These are phyloP conservation scores for Cosmorhoe ocellata DNA, from an alignment of 2,888 invertebrate species.

Conservation along the genomic window DNA sequence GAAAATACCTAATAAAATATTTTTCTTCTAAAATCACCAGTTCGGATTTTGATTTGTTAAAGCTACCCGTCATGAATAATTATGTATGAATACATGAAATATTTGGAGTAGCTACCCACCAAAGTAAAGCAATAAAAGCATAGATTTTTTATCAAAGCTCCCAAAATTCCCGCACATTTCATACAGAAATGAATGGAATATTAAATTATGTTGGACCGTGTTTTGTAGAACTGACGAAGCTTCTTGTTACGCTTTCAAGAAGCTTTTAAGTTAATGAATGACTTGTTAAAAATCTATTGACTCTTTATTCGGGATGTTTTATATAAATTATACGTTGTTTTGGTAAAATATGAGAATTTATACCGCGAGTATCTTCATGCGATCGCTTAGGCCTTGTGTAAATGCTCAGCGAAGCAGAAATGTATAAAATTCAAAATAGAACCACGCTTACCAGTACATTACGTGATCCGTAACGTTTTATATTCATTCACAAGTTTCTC, in stretches of 20 bases:
- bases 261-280: constrained; percentile 81
- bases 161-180: constrained; percentile 67
- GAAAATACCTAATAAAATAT: no score
- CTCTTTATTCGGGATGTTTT: constrained; percentile 56
- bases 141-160: constrained; percentile 57
- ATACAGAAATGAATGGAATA: constrained; percentile 79
- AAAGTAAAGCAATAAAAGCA: constrained; percentile 45
- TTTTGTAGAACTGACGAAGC: constrained; percentile 78
- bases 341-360: constrained; percentile 35
- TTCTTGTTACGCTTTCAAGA: constrained; percentile 78
- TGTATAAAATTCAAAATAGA: background rate
- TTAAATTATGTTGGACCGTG: constrained; percentile 78
- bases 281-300: constrained; percentile 76
- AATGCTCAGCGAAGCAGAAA: background rate
- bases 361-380: background rate
- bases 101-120: constrained; percentile 29
- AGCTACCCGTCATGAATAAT: constrained; percentile 21
- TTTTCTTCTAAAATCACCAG: no score
- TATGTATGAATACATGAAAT: constrained; percentile 34
- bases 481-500: no score
- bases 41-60: constrained; percentile 4
- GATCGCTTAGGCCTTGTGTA: no score
- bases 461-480: no score
- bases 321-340: constrained; percentile 40
- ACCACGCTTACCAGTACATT: no score